Conservation (phyloP, 1,140 invertebrate species). For the Lepidurus couesii region DNA sequence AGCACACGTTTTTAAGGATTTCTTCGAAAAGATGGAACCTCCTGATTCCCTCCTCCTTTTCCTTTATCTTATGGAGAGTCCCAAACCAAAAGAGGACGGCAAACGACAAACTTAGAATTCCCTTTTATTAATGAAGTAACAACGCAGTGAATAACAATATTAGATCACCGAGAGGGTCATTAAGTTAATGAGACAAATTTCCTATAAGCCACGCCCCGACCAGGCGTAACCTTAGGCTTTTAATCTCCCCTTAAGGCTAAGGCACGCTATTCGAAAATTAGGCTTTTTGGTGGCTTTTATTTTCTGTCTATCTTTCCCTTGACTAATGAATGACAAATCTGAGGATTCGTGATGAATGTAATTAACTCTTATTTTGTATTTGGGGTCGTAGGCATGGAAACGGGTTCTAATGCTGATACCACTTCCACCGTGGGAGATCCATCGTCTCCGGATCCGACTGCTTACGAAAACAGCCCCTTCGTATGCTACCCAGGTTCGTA, state of each 20-base stretch:
- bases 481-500: conserved; percentile 13
- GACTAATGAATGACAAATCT: not conserved
- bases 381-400: not conserved
- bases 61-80: not conserved
- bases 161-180: not conserved
- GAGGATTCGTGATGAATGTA: not conserved
- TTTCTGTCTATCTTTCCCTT: not conserved
- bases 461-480: conserved; percentile 5
- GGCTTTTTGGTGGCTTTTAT: not conserved
- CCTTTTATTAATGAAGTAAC: too few species aligned
- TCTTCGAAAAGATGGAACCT: not conserved
- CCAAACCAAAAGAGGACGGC: too few species aligned
- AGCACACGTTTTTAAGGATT: not conserved
- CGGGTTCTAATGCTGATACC: not conserved
- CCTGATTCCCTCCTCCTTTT: not conserved
- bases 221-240: not conserved
- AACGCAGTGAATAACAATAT: too few species aligned
- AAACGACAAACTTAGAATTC: too few species aligned
- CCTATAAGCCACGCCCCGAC: not conserved
- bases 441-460: not conserved
- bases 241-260: not conserved
- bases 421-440: conserved; percentile 5
- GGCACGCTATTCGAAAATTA: not conserved
- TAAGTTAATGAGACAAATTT: not conserved
- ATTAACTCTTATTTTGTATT: not conserved